Evolutionary conservation across 1,140 invertebrate genomes (phyloP), one percentile per base, ranked within the genome.

Genomic region (Myzus persicae): DNA sequence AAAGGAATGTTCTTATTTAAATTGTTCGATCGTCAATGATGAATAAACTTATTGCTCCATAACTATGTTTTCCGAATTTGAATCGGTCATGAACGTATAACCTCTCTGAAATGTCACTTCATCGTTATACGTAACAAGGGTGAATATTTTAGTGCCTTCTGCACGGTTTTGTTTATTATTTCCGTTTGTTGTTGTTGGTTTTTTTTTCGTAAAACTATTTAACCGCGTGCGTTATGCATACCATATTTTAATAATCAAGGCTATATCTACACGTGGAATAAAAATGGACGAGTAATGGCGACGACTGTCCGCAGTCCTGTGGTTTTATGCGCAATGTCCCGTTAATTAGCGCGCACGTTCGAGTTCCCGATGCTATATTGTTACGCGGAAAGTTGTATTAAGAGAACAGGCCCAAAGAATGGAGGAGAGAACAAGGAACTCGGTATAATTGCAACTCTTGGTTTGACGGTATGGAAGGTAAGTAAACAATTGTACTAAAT

Each of bases 401-500:
- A 85, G 42, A 48, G 87, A 89, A 89, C 40, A n/a, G 46, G 36
- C n/a, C 44, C 1, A 51, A 51, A 51, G 87, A 36, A 48, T 51
- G 36, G 36, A 7, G 36, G 46, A 89, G 46, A 38, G n/a, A 48
- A 51, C 87, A 24, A 51, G 44, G 46, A 46, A 36, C 44, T 89
- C n/a, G 8, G 87, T 51, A 51, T 51, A 89, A 89, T 89, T 51
- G 46, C 87, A 51, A 51, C 46, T 87, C 85, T n/a, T 46, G 31
- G 42, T 87, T 44, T 87, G 87, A 51, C 36, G 87, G 26, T 51
- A 89, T 26, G 22, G 87, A 51, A 89, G 87, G 46, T 89, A 51
- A 87, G 84, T 87, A 87, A 89, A 89, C 87, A 89, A 89, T 89
- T 38, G 46, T 89, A 51, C 87, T 89, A 89, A 89, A 89, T 89